Evolutionary conservation across 2,888 invertebrate genomes (phyloP), one percentile per base, ranked within the genome.

Genomic region (Vanessa cardui): DNA sequence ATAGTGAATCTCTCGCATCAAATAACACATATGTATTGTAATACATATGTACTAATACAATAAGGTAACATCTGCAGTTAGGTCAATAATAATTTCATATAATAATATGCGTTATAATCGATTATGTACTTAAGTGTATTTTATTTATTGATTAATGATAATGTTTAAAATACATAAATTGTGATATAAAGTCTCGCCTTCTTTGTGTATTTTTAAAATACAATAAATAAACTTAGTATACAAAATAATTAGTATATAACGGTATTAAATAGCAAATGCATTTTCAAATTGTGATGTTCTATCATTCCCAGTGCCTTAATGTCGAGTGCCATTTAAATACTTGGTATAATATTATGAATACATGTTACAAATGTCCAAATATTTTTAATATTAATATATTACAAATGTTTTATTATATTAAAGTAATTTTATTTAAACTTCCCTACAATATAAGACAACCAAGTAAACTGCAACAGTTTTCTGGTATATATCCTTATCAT

Each of bases 301-400:
- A 78, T 83, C 85, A 86, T 86, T 86, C 86, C 86, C 74, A 76
- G 77, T 80, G 78, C 78, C 78, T 80, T 77, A 76, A 74, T 72
- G 69, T 74, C 64, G 70, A 71, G 80, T 83, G 80, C 79, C 80
- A 80, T 80, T 80, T 74, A 33, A 58, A 68, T 60, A 61, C 67
- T 66, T 60, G 67, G 68, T 69, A 61, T 68, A 61, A 70, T 54
- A 18, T 44, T 58, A 15, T 65, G n/a, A 45, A 64, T 59, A 59
- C 50, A 21, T 15, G 44, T 59, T 61, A 31, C 39, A 54, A 12
- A 26, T 16, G 26, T 54, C 21, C 8, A 54, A 66, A 66, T 66
- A 66, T 61, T 47, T 61, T 52, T 20, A 65, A 64, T 50, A 50
- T 58, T 64, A 44, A 21, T 58, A 44, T 50, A 66, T 47, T 66